A percentile compares a stretch with the other conserved stretches of the same genome.
phyloP scores from a whole-genome alignment of 2,888 invertebrate genomes.

The Scaptomyza flava region DNA sequence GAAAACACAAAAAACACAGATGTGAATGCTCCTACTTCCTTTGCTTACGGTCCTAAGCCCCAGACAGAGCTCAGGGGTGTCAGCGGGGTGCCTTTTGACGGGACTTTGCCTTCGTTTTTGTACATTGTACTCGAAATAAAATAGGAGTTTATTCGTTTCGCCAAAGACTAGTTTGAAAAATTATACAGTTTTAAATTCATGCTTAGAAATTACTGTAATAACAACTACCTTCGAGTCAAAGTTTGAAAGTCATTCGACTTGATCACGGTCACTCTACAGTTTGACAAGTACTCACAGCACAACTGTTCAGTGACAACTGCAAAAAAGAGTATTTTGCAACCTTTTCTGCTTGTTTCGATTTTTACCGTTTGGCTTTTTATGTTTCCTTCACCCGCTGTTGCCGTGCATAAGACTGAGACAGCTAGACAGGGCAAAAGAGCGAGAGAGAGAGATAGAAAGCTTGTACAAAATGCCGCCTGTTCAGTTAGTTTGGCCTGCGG shows the following conservation, averaged over 20 bases:
- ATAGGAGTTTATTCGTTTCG: background rate
- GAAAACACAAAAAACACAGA: constrained; percentile 6
- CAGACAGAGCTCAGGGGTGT: constrained; percentile 61
- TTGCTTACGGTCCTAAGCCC: constrained; percentile 51
- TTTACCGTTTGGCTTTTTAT: constrained; percentile 49
- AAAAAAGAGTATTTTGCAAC: background rate
- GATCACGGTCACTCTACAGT: background rate
- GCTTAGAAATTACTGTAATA: background rate
- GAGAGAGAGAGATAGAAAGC: background rate
- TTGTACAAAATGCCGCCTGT: background rate
- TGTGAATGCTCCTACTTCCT: constrained; percentile 69
- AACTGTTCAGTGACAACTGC: background rate
- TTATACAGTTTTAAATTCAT: background rate
- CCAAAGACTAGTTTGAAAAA: background rate
- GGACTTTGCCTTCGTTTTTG: constrained; percentile 30
- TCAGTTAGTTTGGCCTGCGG: background rate
- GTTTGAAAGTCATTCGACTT: background rate
- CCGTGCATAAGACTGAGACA: background rate
- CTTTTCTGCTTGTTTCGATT: background rate
- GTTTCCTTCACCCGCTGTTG: constrained; percentile 43
- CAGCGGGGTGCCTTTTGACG: constrained; percentile 25
- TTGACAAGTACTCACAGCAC: background rate
- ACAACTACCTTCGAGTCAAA: too few species aligned
- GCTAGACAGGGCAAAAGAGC: background rate
- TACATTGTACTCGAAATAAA: background rate